Evolutionary conservation across 2,797 vertebrate genomes (phyloP), one percentile per base, ranked within the genome.

Genomic region (Nyctalus aviator): DNA sequence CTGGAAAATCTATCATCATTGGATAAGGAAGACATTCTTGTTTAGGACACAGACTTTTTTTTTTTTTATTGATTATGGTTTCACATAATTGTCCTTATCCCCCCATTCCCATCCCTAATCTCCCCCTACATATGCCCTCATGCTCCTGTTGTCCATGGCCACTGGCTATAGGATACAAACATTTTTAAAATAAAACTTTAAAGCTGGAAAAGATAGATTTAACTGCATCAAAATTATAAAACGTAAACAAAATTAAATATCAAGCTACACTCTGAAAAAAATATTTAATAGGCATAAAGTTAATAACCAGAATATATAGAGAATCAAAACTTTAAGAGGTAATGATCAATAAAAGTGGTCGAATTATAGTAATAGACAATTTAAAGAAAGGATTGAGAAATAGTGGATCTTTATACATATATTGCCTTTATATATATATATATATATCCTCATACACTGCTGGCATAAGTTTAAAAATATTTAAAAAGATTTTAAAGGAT

Each of bases 401-500:
- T 3, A 62, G 6, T 20, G n/a, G 11, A 30, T 64, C 27, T 62
- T 92, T 57, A 95, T 32, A 27, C 25, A 18, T 35, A 12, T 46
- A 14, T 57, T 73, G 14, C 21, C 46, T 81, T 88, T 41, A 27
- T 46, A n/a, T 90, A 37, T 77, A 68, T 81, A 86, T 41, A 27
- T 46, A n/a, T 90, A 37, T 77, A 68, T 59, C 11, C 84, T 83
- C 20, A 21, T 50, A 7, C 64, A 77, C 82, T 78, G 20, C 41
- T 82, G 95, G 59, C 14, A 35, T 88, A 72, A n/a, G 44, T 84
- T 59, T 75, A 92, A 44, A 69, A 72, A 66, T 83, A 18, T 88
- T 77, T 83, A 1, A 75, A 78, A 55, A 57, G 77, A 90, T 78
- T 82, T 87, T 92, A 85, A 90, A 95, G 66, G 71, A 57, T 30